Percentiles rank a stretch among this genome's conserved stretches.
Conservation (phyloP, 2,888 invertebrate genomes). For the Empis stercorea region DNA sequence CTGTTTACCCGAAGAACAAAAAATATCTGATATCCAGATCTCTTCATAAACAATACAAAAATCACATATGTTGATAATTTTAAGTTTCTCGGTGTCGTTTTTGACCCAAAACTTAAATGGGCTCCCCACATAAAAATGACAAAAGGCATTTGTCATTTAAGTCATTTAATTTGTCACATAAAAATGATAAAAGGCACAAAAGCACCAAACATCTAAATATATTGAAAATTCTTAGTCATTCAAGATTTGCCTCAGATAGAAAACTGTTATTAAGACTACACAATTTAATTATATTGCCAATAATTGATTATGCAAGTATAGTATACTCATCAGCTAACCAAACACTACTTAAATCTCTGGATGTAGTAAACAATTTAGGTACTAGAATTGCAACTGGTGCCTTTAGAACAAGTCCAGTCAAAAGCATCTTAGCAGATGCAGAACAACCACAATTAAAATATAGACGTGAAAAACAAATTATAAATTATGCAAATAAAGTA, state of each 20-base stretch:
- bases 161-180: no score
- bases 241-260: not conserved
- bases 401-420: no score
- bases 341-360: no score
- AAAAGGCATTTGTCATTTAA: no score
- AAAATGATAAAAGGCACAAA: no score
- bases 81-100: not conserved
- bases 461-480: no score
- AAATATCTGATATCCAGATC: not conserved
- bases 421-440: no score
- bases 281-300: not conserved
- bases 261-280: not conserved
- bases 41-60: not conserved
- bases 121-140: not conserved
- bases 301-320: not conserved
- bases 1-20: not conserved
- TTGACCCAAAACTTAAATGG: not conserved
- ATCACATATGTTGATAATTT: not conserved
- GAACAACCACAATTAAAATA: no score
- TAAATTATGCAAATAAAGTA: no score
- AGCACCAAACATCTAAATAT: not conserved
- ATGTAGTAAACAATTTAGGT: no score
- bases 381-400: no score
- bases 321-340: not conserved
- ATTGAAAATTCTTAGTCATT: not conserved